Conservation (phyloP, 2,113 vertebrate species). For the Pachypanchax playfairii region DNA sequence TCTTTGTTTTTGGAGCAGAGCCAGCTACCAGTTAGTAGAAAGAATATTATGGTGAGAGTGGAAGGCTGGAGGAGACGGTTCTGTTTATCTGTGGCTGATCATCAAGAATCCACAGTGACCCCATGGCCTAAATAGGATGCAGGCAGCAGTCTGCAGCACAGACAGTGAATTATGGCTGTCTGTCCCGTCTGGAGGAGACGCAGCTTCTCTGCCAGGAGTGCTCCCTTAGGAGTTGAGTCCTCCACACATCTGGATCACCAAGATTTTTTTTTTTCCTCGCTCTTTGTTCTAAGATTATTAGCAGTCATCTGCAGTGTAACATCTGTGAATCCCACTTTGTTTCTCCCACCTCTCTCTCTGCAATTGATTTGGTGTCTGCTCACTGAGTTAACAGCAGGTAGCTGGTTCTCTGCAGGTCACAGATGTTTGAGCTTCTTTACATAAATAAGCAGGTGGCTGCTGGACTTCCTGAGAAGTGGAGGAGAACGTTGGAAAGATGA, state of each 20-base stretch:
- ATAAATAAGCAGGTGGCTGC: slow-evolving; percentile 59
- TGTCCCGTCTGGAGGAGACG: slow-evolving; percentile 45
- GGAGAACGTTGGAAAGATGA: slow-evolving; percentile 24
- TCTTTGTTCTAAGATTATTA: slow-evolving; percentile 34
- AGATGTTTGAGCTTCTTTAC: slow-evolving; percentile 59
- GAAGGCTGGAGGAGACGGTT: not conserved
- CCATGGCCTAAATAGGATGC: slow-evolving; percentile 16
- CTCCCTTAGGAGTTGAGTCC: slow-evolving; percentile 59
- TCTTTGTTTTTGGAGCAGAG: not conserved
- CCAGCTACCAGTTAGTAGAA: not conserved
- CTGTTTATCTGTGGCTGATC: slow-evolving; percentile 26
- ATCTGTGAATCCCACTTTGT: slow-evolving; percentile 46
- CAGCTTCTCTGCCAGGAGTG: slow-evolving; percentile 48
- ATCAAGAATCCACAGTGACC: slow-evolving; percentile 16
- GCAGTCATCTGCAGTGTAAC: slow-evolving; percentile 45
- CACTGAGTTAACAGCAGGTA: slow-evolving; percentile 39
- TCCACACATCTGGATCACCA: slow-evolving; percentile 68
- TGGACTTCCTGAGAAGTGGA: slow-evolving; percentile 25
- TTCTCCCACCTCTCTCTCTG: slow-evolving; percentile 20
- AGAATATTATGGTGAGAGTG: not conserved
- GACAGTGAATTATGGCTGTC: slow-evolving; percentile 58
- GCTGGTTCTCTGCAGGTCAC: slow-evolving; percentile 42
- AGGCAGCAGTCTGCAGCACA: slow-evolving; percentile 30
- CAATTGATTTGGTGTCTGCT: slow-evolving; percentile 43
- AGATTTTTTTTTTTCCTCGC: slow-evolving; percentile 7